phyloP scores from a whole-genome alignment of 1,140 invertebrate species.

The Dryas iulia region DNA sequence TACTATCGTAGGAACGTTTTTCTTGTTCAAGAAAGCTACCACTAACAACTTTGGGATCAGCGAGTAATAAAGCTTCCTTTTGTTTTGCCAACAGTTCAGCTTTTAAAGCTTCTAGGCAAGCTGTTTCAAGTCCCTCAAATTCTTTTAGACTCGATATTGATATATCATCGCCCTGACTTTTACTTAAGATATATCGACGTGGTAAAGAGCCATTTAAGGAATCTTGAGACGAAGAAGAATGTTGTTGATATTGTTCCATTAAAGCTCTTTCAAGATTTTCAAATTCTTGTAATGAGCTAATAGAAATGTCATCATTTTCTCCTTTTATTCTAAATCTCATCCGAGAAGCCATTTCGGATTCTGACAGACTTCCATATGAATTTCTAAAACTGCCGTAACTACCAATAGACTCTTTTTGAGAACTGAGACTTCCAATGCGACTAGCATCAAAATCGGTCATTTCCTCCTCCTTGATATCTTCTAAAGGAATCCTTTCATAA shows the following conservation, averaged over 20 bases:
- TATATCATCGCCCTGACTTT: constrained; percentile 92
- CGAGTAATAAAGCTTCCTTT: constrained; percentile 89
- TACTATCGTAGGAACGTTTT: constrained; percentile 76
- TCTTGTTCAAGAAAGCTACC: constrained; percentile 79
- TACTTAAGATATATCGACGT: constrained; percentile 82
- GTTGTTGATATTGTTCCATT: constrained; percentile 83
- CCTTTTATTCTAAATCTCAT: constrained; percentile 89
- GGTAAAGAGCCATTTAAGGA: constrained; percentile 89
- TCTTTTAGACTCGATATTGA: constrained; percentile 96
- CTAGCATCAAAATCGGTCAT: constrained; percentile 90
- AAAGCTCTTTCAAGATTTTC: constrained; percentile 92
- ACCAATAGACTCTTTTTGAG: constrained; percentile 89
- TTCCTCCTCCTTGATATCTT: constrained; percentile 95
- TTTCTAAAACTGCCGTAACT: constrained; percentile 87
- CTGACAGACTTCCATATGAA: constrained; percentile 90
- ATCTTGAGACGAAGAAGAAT: constrained; percentile 85
- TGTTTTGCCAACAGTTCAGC: constrained; percentile 91
- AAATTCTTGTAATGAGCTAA: constrained; percentile 96
- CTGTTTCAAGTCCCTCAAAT: constrained; percentile 95
- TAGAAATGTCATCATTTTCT: constrained; percentile 94
- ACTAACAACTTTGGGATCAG: constrained; percentile 82
- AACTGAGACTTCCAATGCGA: constrained; percentile 89
- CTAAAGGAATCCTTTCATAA: constrained; percentile 89
- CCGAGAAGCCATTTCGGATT: constrained; percentile 90
- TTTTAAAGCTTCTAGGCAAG: constrained; percentile 90